phyloP scores from a whole-genome alignment of 2,113 vertebrate species.

The Stercorarius parasiticus region DNA sequence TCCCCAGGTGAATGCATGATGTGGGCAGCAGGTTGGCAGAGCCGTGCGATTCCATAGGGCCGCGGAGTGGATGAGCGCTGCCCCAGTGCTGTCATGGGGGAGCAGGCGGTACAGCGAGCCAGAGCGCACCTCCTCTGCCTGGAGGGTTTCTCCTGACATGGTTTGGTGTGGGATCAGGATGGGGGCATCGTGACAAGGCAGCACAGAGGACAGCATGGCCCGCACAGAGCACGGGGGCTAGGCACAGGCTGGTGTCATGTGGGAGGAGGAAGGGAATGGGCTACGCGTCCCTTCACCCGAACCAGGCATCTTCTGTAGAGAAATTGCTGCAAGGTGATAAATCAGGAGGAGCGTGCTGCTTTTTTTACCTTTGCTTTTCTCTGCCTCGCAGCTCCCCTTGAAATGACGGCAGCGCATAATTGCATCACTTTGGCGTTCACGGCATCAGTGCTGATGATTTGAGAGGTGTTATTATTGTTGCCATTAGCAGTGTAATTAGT shows the following conservation, averaged over 20 bases:
- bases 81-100: background rate
- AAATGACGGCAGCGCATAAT: background rate
- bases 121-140: background rate
- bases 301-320: background rate
- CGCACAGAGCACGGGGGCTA: background rate
- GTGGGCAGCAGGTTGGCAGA: background rate
- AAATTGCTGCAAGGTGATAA: background rate
- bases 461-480: background rate
- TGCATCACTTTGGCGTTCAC: background rate
- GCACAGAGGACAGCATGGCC: background rate
- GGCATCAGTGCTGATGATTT: background rate
- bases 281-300: background rate
- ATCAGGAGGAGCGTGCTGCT: background rate
- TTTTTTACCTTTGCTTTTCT: background rate
- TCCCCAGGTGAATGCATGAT: background rate
- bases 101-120: background rate
- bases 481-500: slow-evolving; percentile 16
- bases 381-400: background rate
- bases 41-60: fast-evolving
- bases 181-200: background rate
- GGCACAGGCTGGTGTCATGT: background rate
- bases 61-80: fast-evolving
- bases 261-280: background rate
- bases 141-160: background rate
- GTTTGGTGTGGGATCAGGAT: background rate